Base-by-base conservation (phyloP, 2,797 vertebrate genomes). In the Parauchenoglanis ngamensis region DNA sequence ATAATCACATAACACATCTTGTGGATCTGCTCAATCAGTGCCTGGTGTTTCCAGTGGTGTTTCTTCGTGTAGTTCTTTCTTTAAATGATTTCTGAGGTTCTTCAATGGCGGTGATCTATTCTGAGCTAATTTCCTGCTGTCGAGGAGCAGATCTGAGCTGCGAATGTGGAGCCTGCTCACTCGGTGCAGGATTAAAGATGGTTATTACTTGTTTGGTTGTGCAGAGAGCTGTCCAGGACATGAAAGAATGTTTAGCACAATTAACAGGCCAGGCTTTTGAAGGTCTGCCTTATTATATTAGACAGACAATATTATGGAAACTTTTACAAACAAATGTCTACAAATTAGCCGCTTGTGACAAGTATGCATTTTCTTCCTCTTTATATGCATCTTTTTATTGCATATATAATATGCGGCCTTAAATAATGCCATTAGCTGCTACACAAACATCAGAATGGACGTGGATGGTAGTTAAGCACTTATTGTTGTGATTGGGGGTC, bases 71-170 rank as follows among this genome's bases (percentile, higher is more conserved):
- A 85, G 81, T 35, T 54, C 35, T 63, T 61, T 77, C 21, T 73
- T 85, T 40, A 31, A 86, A 44, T 40, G 73, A 79, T 87, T 79
- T 90, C 52, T 31, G 35, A 65, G 81, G 5, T 56, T 78, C 77
- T 89, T 85, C 23, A 65, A 19, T 86, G 83, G 61, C 81, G 61
- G 2, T 84, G 85, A 85, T 86, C 49, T 87, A 88, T 87, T 90
- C 61, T 90, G 75, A 83, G 85, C 57, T 88, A 85, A 85, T 91
- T 90, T 82, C 65, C 76, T 85, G 77, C 84, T 90, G 65, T n/a
- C 78, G 76, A 46, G 40, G 52, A 56, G 49, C 46, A 85, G 84
- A 73, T 86, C 31, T 80, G 52, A 56, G 72, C 73, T 63, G 12
- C 46, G 70, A 35, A 28, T 68, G 23, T 86, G 19, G 46, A 80